Percentiles rank a stretch among this genome's conserved stretches.
Evolutionary conservation across 2,113 vertebrate genomes (phyloP).

Genomic region (Eptesicus fuscus): DNA sequence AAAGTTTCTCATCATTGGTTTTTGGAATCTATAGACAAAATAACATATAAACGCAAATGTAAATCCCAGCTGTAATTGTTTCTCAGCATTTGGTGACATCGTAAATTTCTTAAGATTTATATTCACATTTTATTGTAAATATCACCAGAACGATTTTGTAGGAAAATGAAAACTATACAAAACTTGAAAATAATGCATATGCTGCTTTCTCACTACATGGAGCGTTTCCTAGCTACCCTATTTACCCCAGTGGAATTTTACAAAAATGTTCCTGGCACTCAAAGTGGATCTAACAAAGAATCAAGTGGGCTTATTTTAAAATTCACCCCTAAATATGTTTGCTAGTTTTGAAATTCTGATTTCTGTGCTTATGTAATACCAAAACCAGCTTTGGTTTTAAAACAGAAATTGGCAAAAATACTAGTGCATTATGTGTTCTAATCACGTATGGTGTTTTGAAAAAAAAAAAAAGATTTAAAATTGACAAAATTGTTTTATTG

Average conservation of each 20-base stretch:
- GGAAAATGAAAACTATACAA: slow-evolving; percentile 47
- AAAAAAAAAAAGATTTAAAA: slow-evolving; percentile 73
- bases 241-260: slow-evolving; percentile 75
- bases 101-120: slow-evolving; percentile 57
- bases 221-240: slow-evolving; percentile 70
- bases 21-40: slow-evolving; percentile 66
- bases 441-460: slow-evolving; percentile 83
- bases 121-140: slow-evolving; percentile 59
- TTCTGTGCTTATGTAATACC: slow-evolving; percentile 81
- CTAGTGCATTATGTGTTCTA: slow-evolving; percentile 81
- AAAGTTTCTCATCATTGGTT: slow-evolving; percentile 59
- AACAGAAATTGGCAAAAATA: slow-evolving; percentile 80
- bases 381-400: slow-evolving; percentile 85
- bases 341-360: slow-evolving; percentile 79
- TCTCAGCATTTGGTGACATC: slow-evolving; percentile 57
- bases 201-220: slow-evolving; percentile 50
- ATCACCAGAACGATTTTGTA: slow-evolving; percentile 41
- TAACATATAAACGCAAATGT: slow-evolving; percentile 60
- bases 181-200: slow-evolving; percentile 65
- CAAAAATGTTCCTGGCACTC: slow-evolving; percentile 64
- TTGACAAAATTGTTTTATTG: slow-evolving; percentile 78
- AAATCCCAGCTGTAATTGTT: slow-evolving; percentile 62
- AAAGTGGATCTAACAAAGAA: slow-evolving; percentile 69
- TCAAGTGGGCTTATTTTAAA: slow-evolving; percentile 79
- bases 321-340: slow-evolving; percentile 79